Evolutionary conservation across 2,113 vertebrate species (phyloP), one percentile per base, ranked within the genome.

Genomic region (Castor canadensis): DNA sequence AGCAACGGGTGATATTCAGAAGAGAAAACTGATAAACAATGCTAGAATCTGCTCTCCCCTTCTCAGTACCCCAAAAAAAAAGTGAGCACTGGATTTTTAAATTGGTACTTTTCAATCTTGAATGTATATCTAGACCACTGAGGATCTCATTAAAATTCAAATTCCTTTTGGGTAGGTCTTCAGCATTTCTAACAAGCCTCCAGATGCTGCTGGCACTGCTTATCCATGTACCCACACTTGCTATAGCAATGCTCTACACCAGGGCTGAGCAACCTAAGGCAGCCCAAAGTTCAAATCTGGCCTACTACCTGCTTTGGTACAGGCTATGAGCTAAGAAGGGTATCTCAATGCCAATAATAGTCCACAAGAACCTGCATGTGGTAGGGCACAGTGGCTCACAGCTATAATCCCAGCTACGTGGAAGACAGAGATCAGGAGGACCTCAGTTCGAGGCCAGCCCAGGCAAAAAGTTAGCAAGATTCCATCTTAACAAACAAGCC

Each of bases 141-240:
- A 64, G 56, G 10, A 84, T 82, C 60, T 94, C 82, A 73, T 77
- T 92, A 95, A 95, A 93, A 87, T 95, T 94, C 58, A 28, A 35
- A 72, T 73, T 92, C 52, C 67, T 81, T 16, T n/a, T 91, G 38
- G 67, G 40, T 71, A 76, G 15, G 52, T 87, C n/a, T 89, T 40
- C 47, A 43, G 16, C 54, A 81, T 92, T 97, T 95, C 85, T 91
- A 95, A 86, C 20, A 77, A 91, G 30, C 13, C 86, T 54, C 6
- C 58, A 94, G 54, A 88, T 92, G 15, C 94, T 71, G 11, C 47
- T 35, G 52, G 71, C 62, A 69, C 43, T 87, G 80, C 87, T 93
- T 56, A 12, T 56, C n/a, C 47, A n/a, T 32, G n/a, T 17, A 82
- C 32, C 6, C 20, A 71, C 54, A 49, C 43, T 82, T 88, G 7